phyloP scores from a whole-genome alignment of 2,113 vertebrate genomes.

The Rhinichthys klamathensis region DNA sequence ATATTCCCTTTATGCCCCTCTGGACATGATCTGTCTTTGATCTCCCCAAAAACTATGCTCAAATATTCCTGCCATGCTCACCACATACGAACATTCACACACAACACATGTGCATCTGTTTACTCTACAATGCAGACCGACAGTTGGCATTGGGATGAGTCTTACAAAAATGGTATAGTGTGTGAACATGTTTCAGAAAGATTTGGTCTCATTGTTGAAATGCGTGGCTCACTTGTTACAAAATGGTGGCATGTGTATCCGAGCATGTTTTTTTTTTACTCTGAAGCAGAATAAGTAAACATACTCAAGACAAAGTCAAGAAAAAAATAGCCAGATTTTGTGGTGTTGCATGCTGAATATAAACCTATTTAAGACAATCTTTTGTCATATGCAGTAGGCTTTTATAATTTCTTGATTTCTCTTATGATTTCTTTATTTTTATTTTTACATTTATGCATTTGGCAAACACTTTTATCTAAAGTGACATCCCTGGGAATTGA shows the following conservation, averaged over 20 bases:
- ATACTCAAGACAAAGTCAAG: too few species aligned
- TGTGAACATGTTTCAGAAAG: conserved; percentile 30
- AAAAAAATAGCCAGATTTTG: not conserved
- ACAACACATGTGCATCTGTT: conserved; percentile 49
- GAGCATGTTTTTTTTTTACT: too few species aligned
- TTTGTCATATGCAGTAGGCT: not conserved
- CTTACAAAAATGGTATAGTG: conserved; percentile 22
- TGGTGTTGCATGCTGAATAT: not conserved
- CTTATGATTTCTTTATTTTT: not conserved
- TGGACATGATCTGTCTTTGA: conserved; percentile 38
- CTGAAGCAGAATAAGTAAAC: too few species aligned
- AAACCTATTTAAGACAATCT: not conserved
- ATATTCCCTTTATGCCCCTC: conserved; percentile 27
- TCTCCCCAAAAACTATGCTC: conserved; percentile 44
- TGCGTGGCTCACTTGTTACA: not conserved
- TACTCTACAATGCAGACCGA: conserved; percentile 42
- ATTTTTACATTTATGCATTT: not conserved
- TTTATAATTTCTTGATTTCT: not conserved
- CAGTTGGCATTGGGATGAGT: conserved; percentile 49
- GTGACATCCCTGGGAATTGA: not conserved
- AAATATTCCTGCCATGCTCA: conserved; percentile 69
- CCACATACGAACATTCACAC: conserved; percentile 50
- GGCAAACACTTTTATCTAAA: not conserved
- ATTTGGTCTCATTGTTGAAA: conserved; percentile 23
- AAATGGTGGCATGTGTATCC: not conserved